Conservation (phyloP, 2,113 vertebrate genomes). For the Nymphicus hollandicus region DNA sequence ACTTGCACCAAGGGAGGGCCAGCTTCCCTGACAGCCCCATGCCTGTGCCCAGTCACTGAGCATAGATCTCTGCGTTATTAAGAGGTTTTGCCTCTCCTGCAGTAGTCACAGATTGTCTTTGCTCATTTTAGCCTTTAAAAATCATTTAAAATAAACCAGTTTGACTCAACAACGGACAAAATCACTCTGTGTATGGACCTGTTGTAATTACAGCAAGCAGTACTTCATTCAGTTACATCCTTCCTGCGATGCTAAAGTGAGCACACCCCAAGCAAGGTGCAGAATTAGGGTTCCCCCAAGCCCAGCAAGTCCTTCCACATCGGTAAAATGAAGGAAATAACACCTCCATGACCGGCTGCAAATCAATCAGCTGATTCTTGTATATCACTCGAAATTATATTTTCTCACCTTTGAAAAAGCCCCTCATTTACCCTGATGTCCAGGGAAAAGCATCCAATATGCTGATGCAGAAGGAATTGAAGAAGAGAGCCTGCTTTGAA, state of each 20-base stretch:
- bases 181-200: background rate
- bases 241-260: background rate
- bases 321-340: accelerated
- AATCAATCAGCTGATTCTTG: background rate
- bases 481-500: background rate
- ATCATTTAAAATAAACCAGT: too few relatives aligned
- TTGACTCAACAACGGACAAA: background rate
- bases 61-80: background rate
- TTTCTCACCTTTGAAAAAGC: background rate
- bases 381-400: background rate
- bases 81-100: background rate
- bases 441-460: background rate
- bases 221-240: background rate
- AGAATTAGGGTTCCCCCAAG: accelerated
- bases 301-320: background rate
- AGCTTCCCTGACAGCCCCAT: background rate
- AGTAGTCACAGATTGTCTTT: too few relatives aligned
- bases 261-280: background rate
- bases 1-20: background rate
- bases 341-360: background rate
- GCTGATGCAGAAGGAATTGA: background rate
- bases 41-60: background rate
- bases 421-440: accelerated
- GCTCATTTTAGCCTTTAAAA: background rate
- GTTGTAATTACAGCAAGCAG: background rate